Conservation (phyloP, 2,113 vertebrate species). For the Coracopsis vasa region DNA sequence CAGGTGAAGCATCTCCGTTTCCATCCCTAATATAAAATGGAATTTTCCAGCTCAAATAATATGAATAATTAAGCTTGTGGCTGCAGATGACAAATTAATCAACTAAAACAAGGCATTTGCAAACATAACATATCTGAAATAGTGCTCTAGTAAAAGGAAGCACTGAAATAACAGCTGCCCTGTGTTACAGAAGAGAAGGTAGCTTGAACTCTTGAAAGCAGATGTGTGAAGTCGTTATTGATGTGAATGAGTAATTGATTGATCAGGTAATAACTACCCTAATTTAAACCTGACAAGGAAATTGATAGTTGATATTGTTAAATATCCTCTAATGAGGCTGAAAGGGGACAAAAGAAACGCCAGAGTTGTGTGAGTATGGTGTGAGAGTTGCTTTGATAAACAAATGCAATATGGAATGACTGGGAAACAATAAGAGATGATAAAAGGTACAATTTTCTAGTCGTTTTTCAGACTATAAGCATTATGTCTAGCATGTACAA, state of each 20-base stretch:
- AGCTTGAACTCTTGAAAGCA: conserved; percentile 17
- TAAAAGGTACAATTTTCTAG: conserved; percentile 52
- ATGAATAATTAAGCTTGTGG: background rate
- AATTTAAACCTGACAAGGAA: conserved; percentile 60
- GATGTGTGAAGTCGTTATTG: conserved; percentile 42
- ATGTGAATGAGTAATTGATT: conserved; percentile 54
- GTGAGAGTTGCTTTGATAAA: conserved; percentile 29
- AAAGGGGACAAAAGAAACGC: background rate
- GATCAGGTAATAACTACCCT: conserved; percentile 59
- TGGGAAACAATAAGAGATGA: conserved; percentile 31
- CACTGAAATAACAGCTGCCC: background rate
- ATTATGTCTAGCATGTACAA: conserved; percentile 14
- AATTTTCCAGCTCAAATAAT: background rate
- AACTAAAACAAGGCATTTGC: background rate
- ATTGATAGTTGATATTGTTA: conserved; percentile 47
- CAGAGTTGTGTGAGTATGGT: background rate
- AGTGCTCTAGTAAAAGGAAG: rapidly evolving
- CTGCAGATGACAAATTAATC: background rate
- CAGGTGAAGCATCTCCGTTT: background rate
- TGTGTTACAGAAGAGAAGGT: background rate
- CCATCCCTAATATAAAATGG: background rate
- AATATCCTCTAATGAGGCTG: conserved; percentile 51
- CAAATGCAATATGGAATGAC: conserved; percentile 11
- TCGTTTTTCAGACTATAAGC: background rate
- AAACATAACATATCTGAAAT: background rate